Base-by-base conservation (phyloP, 2,113 vertebrate species). In the Chinchilla lanigera region DNA sequence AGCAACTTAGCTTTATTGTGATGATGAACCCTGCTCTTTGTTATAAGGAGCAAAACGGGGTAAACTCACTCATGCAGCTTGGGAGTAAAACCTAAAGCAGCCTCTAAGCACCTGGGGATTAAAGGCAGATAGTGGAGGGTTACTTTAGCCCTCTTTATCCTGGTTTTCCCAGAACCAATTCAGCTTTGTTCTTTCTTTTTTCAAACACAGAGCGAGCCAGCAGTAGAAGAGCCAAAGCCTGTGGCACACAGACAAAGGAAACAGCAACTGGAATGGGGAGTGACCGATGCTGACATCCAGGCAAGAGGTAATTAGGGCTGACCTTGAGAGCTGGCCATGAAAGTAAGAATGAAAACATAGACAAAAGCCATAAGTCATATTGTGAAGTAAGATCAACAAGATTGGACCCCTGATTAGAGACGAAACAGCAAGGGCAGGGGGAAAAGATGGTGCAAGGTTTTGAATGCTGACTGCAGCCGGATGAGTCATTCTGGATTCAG, bases 321-420 rank as follows among this genome's bases (percentile, higher is more conserved):
- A 91, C 86, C 63, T 91, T 97, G 84, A 86, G 60, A 90, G 16
- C 38, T 41, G 16, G 77, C 52, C 5, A 0, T 60, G 73, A 65
- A 41, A 86, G 89, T 41, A 94, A 47, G 88, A 82, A 82, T 56
- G 38, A 80, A 85, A 91, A 61, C 86, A 84, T 28, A 83, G 47
- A 78, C 24, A 41, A 41, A 71, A 96, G 52, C 44, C 82, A 65
- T 82, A 84, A 87, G 85, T 41, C n/a, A 52, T 44, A 94, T 56
- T 88, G 11, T 82, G 26, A 86, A 88, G 71, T 67, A 86, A 95
- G 97, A 95, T 47, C 89, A 87, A 90, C 44, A 94, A 78, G 58
- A 89, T 1, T 28, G 20, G 90, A 38, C 71, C 58, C 38, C n/a
- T 77, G 92, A 93, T 78, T 77, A 81, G 71, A 86, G 60, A 47